Evolutionary conservation across 64 coral and sea anemone genomes (phyloP).

Genomic region (Montipora sp.): DNA sequence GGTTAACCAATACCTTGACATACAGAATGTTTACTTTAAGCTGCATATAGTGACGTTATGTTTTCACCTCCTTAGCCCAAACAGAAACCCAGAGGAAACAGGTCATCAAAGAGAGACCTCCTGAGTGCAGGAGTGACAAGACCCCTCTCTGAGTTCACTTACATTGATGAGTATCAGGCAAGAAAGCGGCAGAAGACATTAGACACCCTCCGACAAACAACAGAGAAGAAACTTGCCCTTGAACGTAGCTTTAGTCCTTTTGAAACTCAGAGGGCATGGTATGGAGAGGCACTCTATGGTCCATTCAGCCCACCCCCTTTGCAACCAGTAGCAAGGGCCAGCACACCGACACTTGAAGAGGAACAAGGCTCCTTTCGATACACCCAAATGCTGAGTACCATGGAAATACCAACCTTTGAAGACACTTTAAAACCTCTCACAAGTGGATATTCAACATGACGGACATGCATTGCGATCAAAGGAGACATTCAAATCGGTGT

Average conservation of each 20-base stretch:
- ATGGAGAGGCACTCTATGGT: constrained; percentile 58
- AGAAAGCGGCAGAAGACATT: constrained; percentile 56
- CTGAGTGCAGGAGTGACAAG: constrained; percentile 92
- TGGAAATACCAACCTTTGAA: constrained; percentile 98
- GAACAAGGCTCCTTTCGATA: constrained; percentile 45
- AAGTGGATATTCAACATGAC: constrained; percentile 15
- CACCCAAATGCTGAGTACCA: constrained; percentile 80
- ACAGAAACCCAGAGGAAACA: constrained; percentile 83
- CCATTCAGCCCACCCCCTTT: constrained; percentile 43
- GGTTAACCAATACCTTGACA: neutral
- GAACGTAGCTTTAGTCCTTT: constrained; percentile 26
- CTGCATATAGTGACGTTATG: neutral
- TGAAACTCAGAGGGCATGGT: constrained; percentile 60
- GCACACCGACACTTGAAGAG: constrained; percentile 70
- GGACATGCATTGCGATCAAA: neutral
- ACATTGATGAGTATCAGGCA: constrained; percentile 59
- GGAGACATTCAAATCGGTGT: neutral
- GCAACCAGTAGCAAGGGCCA: constrained; percentile 85
- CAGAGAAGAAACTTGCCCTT: constrained; percentile 51
- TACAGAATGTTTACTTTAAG: neutral
- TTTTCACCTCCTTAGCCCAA: constrained; percentile 50
- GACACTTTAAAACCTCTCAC: constrained; percentile 90
- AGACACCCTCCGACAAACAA: constrained; percentile 60
- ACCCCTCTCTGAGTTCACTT: constrained; percentile 40
- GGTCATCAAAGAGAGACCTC: constrained; percentile 88